Percentiles rank a stretch among this genome's conserved stretches.
These are phyloP conservation scores for Urocyon cinereoargenteus DNA, from an alignment of 2,797 vertebrate genomes.

Conservation along the genomic window DNA sequence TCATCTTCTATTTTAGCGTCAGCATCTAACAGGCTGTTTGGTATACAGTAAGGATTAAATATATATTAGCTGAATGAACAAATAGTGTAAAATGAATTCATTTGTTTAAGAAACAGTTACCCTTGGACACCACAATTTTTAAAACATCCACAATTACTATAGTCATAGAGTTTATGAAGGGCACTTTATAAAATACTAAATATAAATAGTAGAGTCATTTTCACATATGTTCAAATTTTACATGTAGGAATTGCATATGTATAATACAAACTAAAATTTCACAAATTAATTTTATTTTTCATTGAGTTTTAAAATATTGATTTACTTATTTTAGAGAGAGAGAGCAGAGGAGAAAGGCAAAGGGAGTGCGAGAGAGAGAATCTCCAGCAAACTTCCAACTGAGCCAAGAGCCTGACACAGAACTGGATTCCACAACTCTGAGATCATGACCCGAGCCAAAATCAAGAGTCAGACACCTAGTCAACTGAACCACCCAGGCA, in stretches of 20 bases:
- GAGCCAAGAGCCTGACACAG: neutral
- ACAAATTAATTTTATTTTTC: neutral
- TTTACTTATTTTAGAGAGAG: neutral
- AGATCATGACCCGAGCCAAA: neutral
- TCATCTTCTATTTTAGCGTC: neutral
- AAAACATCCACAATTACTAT: neutral
- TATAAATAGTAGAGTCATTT: neutral
- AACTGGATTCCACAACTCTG: neutral
- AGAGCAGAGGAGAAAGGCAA: neutral
- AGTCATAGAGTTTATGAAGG: neutral
- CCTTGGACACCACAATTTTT: neutral
- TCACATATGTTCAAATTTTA: neutral
- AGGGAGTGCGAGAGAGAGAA: neutral
- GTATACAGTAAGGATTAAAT: neutral
- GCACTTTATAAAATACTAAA: neutral
- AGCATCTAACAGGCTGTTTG: neutral
- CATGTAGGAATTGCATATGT: neutral
- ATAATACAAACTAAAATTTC: neutral
- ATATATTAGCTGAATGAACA: neutral
- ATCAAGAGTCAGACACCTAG: neutral
- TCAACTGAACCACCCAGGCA: neutral
- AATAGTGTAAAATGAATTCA: neutral
- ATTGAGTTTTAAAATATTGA: neutral
- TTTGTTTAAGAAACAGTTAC: conserved; percentile 15
- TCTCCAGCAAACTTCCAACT: neutral